Evolutionary conservation across 2,797 vertebrate genomes (phyloP).

Genomic region (Peromyscus melanophrys): DNA sequence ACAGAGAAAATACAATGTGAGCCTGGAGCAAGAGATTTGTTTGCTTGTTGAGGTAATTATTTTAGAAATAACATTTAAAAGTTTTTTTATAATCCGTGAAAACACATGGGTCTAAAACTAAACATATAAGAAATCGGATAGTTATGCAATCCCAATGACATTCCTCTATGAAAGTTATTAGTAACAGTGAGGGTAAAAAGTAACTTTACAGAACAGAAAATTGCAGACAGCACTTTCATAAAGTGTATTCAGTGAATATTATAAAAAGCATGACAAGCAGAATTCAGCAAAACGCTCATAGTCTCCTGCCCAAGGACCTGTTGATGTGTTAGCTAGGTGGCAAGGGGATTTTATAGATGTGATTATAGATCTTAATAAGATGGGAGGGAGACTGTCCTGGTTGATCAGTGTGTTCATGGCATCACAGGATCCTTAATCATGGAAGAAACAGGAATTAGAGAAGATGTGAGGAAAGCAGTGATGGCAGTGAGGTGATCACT

Average conservation of each 20-base stretch:
- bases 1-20: neutral
- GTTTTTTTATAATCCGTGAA: slow-evolving; percentile 29
- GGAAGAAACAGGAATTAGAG: neutral
- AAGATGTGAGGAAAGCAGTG: slow-evolving; percentile 21
- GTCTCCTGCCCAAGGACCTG: neutral
- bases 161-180: neutral
- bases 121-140: neutral
- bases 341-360: neutral
- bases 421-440: slow-evolving; percentile 1
- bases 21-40: neutral
- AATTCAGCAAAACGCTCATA: neutral
- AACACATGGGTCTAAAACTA: neutral
- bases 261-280: neutral
- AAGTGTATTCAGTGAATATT: neutral
- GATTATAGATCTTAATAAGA: slow-evolving; percentile 5
- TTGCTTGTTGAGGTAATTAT: slow-evolving; percentile 4
- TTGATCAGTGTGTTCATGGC: neutral
- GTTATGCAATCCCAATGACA: neutral
- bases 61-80: slow-evolving; percentile 19
- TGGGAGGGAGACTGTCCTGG: neutral
- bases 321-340: neutral
- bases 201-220: slow-evolving; percentile 3
- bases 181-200: neutral
- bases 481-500: neutral
- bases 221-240: neutral